A percentile compares a stretch with the other conserved stretches of the same genome.
Conservation (phyloP, 2,113 vertebrate species). For the Sceloporus undulatus region DNA sequence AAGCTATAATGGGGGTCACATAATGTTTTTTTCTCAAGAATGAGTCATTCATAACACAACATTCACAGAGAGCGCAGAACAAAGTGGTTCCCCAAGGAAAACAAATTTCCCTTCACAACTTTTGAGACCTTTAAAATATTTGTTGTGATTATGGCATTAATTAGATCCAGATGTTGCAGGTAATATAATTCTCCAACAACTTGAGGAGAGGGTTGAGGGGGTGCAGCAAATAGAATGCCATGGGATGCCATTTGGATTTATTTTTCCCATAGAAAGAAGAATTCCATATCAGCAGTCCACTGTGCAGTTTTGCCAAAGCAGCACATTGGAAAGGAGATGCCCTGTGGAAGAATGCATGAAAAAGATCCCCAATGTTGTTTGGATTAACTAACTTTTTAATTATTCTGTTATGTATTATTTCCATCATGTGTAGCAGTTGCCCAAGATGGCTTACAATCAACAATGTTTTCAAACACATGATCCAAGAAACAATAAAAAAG, state of each 20-base stretch:
- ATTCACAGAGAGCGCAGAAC: fast-evolving
- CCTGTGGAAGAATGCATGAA: neutral
- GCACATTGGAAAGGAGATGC: fast-evolving
- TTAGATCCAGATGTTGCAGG: slow-evolving; percentile 72
- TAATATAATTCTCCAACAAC: slow-evolving; percentile 66
- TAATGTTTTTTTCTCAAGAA: slow-evolving; percentile 34
- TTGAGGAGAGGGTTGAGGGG: slow-evolving; percentile 3
- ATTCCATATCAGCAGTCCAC: neutral
- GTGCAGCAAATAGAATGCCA: slow-evolving; percentile 32
- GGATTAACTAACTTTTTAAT: neutral
- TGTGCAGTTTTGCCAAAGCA: neutral
- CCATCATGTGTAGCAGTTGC: no score
- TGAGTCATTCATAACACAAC: slow-evolving; percentile 47
- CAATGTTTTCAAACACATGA: neutral
- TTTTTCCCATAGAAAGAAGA: neutral
- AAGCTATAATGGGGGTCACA: neutral
- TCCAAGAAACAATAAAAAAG: neutral
- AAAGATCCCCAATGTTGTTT: neutral
- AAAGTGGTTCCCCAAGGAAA: slow-evolving; percentile 52
- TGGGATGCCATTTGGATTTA: slow-evolving; percentile 49
- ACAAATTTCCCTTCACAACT: slow-evolving; percentile 69
- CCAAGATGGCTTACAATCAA: neutral
- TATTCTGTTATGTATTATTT: neutral
- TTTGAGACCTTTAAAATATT: slow-evolving; percentile 69
- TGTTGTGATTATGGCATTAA: slow-evolving; percentile 70